Base-by-base conservation (phyloP, 2,113 vertebrate genomes). In the Paraplagusia blochii region DNA sequence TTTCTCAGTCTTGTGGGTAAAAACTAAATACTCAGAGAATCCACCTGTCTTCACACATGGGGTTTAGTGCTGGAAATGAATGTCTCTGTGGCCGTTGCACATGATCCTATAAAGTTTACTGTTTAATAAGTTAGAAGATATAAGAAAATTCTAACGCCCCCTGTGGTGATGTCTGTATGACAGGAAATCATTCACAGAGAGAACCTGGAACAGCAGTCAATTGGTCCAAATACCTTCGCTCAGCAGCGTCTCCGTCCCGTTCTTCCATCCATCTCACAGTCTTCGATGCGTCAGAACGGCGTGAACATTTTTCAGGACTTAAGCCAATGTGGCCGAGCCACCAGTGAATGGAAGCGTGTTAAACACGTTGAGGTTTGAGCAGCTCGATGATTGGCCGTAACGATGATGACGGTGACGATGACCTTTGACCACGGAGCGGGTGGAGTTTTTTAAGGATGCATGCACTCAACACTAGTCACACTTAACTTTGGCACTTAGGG, bases 391-490 rank as follows among this genome's bases (percentile, higher is more conserved):
- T 49, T 42, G 63, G 22, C 72, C 53, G 53, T 29, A 29, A 57
- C 60, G 58, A 42, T 53, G 36, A 65, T 33, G 36, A 65, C 47
- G 59, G 16, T 51, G 35, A 63, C 53, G 44, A 48, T 38, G 40
- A 65, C 13, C 54, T 15, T 17, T 38, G 6, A 52, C 67, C 61
- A 68, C 50, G 56, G 49, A 69, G 77, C 49, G 74, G 46, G 65
- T 71, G 70, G 56, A 72, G 63, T 74, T 84, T 82, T 36, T 60
- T 76, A 73, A 60, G 47, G 17, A 72, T 80, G 73, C 83, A 80
- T 85, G 73, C 77, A 75, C 61, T 72, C 57, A 72, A 81, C 40
- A 42, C 65, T 72, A 72, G 76, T 65, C 52, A 78, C 71, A 72
- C 50, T 63, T 43, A 65, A 44, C 56, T 76, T 29, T 66, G n/a